Percentiles rank a stretch among this genome's conserved stretches.
phyloP scores from a whole-genome alignment of 2,113 vertebrate species.

The Polypterus senegalus region DNA sequence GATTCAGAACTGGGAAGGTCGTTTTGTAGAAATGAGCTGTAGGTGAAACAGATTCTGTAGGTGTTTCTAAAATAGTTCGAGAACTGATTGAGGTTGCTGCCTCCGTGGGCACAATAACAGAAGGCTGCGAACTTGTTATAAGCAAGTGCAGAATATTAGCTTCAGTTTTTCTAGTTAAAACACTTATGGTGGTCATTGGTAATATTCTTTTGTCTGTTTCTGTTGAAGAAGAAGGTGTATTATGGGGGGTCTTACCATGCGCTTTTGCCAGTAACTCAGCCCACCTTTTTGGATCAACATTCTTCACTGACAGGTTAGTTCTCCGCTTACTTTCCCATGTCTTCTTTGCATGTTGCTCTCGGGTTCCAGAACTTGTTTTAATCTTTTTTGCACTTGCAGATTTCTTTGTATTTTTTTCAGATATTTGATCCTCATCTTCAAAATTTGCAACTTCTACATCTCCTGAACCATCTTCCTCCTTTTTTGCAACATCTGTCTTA shows the following conservation, averaged over 20 bases:
- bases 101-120: too few species aligned
- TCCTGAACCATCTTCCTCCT: conserved; percentile 40
- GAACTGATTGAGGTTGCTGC: too few species aligned
- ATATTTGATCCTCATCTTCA: conserved; percentile 28
- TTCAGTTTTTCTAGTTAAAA: too few species aligned
- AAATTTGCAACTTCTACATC: conserved; percentile 39
- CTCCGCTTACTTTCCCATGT: conserved; percentile 42
- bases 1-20: too few species aligned
- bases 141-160: too few species aligned
- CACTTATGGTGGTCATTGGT: too few species aligned
- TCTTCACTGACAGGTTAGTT: conserved; percentile 44
- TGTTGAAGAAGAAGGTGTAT: neutral
- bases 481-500: neutral
- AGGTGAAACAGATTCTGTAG: too few species aligned
- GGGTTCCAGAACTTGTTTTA: conserved; percentile 8
- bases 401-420: conserved; percentile 29
- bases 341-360: conserved; percentile 25
- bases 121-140: too few species aligned
- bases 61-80: too few species aligned
- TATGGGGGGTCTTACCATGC: conserved; percentile 31
- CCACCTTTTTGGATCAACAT: conserved; percentile 48
- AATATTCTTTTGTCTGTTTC: too few species aligned
- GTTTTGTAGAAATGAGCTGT: too few species aligned
- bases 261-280: conserved; percentile 45
- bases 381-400: conserved; percentile 12